A percentile compares a stretch with the other conserved stretches of the same genome.
Evolutionary conservation across 2,888 invertebrate genomes (phyloP).

Genomic region (Psococerastis gibbosa): DNA sequence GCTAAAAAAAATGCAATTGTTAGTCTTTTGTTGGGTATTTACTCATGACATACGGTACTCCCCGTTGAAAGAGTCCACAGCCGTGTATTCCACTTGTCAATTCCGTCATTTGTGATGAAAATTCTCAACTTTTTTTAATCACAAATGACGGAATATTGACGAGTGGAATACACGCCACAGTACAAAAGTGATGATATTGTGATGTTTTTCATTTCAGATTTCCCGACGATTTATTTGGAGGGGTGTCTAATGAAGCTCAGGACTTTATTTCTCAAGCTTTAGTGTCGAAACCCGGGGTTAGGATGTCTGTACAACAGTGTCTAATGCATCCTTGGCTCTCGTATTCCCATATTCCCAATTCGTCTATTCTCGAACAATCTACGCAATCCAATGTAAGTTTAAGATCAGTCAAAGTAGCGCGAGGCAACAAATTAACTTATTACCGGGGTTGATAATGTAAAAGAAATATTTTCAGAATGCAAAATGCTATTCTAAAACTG

Average conservation of each 20-base stretch:
- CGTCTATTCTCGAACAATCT: background rate
- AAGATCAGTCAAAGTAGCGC: background rate
- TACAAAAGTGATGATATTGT: too few species aligned
- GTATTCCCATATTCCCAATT: background rate
- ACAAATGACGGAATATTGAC: too few species aligned
- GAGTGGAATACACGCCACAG: too few species aligned
- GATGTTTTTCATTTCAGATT: conserved; percentile 29
- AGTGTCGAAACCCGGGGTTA: conserved; percentile 43
- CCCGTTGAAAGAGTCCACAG: background rate
- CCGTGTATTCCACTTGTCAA: background rate
- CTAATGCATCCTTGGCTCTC: conserved; percentile 76
- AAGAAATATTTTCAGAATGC: too few species aligned
- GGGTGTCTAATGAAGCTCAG: conserved; percentile 68
- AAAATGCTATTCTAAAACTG: too few species aligned
- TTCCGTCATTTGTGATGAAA: too few species aligned
- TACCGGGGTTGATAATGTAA: too few species aligned
- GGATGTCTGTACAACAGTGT: conserved; percentile 74
- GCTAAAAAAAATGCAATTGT: too few species aligned
- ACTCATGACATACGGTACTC: too few species aligned
- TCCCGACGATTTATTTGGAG: conserved; percentile 78
- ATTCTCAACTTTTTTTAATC: too few species aligned
- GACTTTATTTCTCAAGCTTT: conserved; percentile 49
- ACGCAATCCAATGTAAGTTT: background rate
- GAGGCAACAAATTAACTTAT: too few species aligned
- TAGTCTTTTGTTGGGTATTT: too few species aligned